Evolutionary conservation across 2,113 vertebrate species (phyloP).

Genomic region (Dryoscopus gambensis): DNA sequence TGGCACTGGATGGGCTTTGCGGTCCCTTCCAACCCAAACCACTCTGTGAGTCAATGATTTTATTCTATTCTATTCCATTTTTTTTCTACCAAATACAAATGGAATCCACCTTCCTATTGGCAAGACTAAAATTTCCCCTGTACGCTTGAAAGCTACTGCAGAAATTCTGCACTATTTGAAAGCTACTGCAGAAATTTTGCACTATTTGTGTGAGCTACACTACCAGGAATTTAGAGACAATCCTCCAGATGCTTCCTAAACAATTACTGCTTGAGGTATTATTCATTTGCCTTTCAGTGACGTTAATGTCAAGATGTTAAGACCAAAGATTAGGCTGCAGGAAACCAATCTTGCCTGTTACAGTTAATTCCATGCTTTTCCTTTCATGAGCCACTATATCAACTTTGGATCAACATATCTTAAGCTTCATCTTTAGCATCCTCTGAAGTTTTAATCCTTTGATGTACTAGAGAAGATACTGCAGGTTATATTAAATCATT

Average conservation of each 20-base stretch:
- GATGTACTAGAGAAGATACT: not conserved
- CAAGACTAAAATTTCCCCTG: not conserved
- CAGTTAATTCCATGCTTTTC: not conserved
- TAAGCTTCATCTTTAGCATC: not conserved
- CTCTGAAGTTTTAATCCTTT: conserved; percentile 29
- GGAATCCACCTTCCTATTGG: not conserved
- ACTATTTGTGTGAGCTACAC: not conserved
- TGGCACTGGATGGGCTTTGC: not conserved
- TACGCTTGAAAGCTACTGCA: not conserved
- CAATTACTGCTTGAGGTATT: not conserved
- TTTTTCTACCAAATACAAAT: not conserved
- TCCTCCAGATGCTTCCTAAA: not conserved
- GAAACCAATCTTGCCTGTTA: not conserved
- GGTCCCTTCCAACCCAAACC: not conserved
- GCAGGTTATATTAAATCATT: not conserved
- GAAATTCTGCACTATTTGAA: no score
- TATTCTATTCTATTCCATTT: not conserved
- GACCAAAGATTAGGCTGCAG: not conserved
- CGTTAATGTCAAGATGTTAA: not conserved
- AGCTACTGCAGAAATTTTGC: not conserved
- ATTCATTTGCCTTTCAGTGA: not conserved
- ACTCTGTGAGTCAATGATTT: not conserved
- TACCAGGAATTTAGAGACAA: not conserved
- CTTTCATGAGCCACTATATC: not conserved
- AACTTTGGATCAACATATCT: not conserved